A percentile compares a stretch with the other conserved stretches of the same genome.
Conservation (phyloP, 2,113 vertebrate species). For the Eulemur macaco region DNA sequence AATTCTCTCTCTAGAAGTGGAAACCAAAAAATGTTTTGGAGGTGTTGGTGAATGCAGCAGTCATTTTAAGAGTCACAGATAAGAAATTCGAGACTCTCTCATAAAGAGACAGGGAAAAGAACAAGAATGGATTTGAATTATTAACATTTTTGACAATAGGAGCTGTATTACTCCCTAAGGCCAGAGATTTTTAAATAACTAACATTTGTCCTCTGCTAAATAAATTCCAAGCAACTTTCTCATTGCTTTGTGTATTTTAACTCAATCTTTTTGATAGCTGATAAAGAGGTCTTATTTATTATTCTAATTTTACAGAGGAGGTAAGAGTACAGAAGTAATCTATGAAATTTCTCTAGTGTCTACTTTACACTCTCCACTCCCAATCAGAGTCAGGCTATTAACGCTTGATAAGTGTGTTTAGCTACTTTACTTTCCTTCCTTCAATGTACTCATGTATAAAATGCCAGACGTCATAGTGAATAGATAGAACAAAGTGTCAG, state of each 20-base stretch:
- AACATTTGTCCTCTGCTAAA: not conserved
- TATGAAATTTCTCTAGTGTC: not conserved
- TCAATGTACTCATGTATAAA: not conserved
- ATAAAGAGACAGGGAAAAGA: not conserved
- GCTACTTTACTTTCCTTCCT: not conserved
- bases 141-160: not conserved
- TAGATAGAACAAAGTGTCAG: not conserved
- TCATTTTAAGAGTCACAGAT: not conserved
- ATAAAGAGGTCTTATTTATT: not conserved
- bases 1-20: not conserved
- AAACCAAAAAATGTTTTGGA: not conserved
- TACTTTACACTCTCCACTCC: not conserved
- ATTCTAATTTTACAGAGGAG: not conserved
- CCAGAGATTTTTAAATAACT: not conserved
- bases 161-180: not conserved
- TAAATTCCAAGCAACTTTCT: not conserved
- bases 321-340: not conserved
- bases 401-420: not conserved
- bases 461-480: not conserved
- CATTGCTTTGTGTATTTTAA: not conserved
- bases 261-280: not conserved
- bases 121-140: not conserved
- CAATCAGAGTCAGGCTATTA: no score
- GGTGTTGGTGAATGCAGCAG: not conserved
- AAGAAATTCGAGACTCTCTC: not conserved